Evolutionary conservation across 2,888 invertebrate genomes (phyloP).

Genomic region (Leucoptera coffeella): DNA sequence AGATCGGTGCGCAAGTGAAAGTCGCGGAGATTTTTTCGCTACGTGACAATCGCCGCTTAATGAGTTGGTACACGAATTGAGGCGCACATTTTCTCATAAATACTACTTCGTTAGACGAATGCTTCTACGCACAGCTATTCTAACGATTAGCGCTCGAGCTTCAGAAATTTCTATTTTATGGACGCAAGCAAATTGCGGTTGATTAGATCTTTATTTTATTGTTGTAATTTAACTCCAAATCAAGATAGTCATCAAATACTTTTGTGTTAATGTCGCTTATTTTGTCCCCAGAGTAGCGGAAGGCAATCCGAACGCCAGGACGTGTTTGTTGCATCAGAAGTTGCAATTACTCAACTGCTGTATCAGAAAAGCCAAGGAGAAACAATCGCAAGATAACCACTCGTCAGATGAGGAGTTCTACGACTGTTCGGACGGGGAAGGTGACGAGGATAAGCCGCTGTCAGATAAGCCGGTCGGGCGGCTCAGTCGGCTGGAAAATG

Average conservation of each 20-base stretch:
- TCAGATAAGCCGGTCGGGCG: conserved; percentile 35
- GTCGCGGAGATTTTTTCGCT: too few relatives aligned
- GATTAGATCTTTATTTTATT: too few relatives aligned
- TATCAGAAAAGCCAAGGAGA: conserved; percentile 54
- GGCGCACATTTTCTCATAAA: too few relatives aligned
- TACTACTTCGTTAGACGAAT: too few relatives aligned
- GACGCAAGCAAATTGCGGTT: too few relatives aligned
- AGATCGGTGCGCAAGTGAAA: conserved; percentile 28
- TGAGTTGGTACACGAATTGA: too few relatives aligned
- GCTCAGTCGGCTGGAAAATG: conserved; percentile 23
- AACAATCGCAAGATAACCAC: conserved; percentile 28
- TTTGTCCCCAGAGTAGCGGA: conserved; percentile 60
- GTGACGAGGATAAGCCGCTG: conserved; percentile 26
- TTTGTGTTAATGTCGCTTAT: conserved; percentile 1
- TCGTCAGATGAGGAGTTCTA: conserved; percentile 68
- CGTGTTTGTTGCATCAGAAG: conserved; percentile 91
- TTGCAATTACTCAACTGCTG: conserved; percentile 82
- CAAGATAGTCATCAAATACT: conserved; percentile 2
- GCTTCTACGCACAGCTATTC: too few relatives aligned
- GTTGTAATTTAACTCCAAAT: too few relatives aligned
- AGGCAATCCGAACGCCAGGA: conserved; percentile 81
- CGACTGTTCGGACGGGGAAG: conserved; percentile 63
- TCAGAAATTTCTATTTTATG: too few relatives aligned
- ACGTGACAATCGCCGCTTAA: conserved; percentile 17
- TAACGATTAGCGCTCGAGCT: too few relatives aligned